Evolutionary conservation across 2,888 invertebrate genomes (phyloP).

Genomic region (Eulithis prunata): DNA sequence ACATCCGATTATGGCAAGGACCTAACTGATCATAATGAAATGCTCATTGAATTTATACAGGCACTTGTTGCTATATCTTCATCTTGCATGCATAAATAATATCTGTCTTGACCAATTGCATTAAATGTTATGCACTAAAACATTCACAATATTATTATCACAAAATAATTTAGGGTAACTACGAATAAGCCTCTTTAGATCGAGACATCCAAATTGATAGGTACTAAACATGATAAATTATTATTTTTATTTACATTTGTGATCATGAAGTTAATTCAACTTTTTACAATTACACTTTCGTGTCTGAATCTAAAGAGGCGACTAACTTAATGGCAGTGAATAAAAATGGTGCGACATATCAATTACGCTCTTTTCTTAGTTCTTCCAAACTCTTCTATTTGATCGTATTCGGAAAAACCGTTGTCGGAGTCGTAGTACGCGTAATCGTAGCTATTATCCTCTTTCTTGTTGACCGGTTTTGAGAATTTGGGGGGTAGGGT

Average conservation of each 20-base stretch:
- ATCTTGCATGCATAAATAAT: slow-evolving; percentile 23
- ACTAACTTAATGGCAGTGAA: slow-evolving; percentile 80
- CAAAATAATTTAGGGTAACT: slow-evolving; percentile 82
- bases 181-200: slow-evolving; percentile 65
- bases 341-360: slow-evolving; percentile 44
- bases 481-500: slow-evolving; percentile 59
- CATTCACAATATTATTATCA: slow-evolving; percentile 78
- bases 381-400: slow-evolving; percentile 87
- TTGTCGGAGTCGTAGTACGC: slow-evolving; percentile 91
- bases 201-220: slow-evolving; percentile 20
- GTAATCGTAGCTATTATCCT: slow-evolving; percentile 91
- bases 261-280: slow-evolving; percentile 15
- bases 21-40: slow-evolving; percentile 7
- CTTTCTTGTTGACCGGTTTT: slow-evolving; percentile 83
- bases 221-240: slow-evolving; percentile 10
- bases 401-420: slow-evolving; percentile 84
- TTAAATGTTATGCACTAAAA: slow-evolving; percentile 4
- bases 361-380: slow-evolving; percentile 76
- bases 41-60: slow-evolving; percentile 6
- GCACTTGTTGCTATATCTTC: slow-evolving; percentile 11
- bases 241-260: slow-evolving; percentile 24
- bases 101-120: slow-evolving; percentile 22
- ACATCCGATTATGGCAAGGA: slow-evolving; percentile 42
- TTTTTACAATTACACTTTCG: slow-evolving; percentile 20
- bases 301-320: slow-evolving; percentile 66